Percentiles rank a stretch among this genome's conserved stretches.
These are phyloP conservation scores for Neodiprion pinetum DNA, from an alignment of 1,140 invertebrate genomes.

Conservation along the genomic window DNA sequence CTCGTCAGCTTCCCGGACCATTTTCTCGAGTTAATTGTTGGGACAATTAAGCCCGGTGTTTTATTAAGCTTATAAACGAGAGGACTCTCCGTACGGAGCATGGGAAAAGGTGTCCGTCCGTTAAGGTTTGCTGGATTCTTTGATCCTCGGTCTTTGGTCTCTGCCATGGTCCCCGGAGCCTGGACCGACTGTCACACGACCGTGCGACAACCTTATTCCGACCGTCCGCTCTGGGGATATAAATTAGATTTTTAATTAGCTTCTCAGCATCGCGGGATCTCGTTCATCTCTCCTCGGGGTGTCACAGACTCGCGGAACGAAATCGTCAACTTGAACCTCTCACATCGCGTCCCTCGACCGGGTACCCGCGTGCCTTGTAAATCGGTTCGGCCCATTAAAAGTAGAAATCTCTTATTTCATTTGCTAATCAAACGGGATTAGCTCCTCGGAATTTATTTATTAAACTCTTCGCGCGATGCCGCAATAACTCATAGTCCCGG, in stretches of 20 bases:
- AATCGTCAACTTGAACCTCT: neutral
- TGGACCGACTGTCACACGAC: neutral
- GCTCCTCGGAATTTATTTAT: no score
- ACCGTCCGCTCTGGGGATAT: neutral
- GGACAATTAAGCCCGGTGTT: conserved; percentile 31
- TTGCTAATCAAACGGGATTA: neutral
- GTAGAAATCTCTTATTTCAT: neutral
- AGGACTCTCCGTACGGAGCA: conserved; percentile 19
- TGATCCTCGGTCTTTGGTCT: conserved; percentile 4
- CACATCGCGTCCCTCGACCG: neutral
- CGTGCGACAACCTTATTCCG: neutral
- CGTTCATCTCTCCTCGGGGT: neutral
- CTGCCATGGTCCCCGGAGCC: neutral
- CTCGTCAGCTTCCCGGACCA: conserved; percentile 13
- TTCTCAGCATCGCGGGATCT: neutral
- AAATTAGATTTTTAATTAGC: neutral
- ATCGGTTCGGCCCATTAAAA: neutral
- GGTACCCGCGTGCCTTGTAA: neutral
- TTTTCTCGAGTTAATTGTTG: conserved; percentile 30
- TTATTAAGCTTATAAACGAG: conserved; percentile 25
- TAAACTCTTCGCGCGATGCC: no score
- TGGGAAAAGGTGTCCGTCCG: conserved; percentile 28
- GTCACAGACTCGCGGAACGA: neutral
- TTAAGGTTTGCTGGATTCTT: conserved; percentile 2
- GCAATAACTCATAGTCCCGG: no score